Evolutionary conservation across 1,140 invertebrate species (phyloP), one percentile per base, ranked within the genome.

Genomic region (Euwallacea fornicatus): DNA sequence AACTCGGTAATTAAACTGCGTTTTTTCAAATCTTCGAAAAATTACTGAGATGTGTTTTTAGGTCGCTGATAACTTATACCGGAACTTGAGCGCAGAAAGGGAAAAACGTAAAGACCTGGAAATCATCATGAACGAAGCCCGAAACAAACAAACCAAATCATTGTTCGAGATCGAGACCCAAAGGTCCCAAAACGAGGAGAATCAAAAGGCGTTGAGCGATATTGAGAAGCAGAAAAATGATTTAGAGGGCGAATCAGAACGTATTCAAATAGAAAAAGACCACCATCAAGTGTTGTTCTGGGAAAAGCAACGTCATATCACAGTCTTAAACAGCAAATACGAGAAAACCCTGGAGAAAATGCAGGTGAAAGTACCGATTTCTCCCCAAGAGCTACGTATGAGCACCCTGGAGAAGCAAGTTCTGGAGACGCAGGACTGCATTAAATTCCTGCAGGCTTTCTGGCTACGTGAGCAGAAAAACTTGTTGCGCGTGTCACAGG

Each of bases 381-480:
- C 82, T 65, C 83, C 86, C 0, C 77, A 82, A 7, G 85, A 89
- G 73, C 62, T 85, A 6, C 88, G 87, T 78, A 86, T 89, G 73
- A 75, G 56, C 10, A 81, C 85, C 68, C 74, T 91, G 58, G 89
- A 91, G 80, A 86, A 85, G 74, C 84, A 81, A 73, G 89, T 91
- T 68, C 84, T 85, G 33, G 80, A 85, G 7, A 76, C 84, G 1
- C 84, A 88, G 58, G 82, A 83, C 61, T 85, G 86, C 76, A 88
- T 87, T 41, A 84, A 88, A 73, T 81, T 84, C 55, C 81, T 88
- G 68, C 89, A 93, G 78, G 85, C 87, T 69, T 86, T 88, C 78
- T 93, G 92, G 92, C 79, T 93, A 58, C 85, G 90, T 53, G 84
- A 90, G 72, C 90, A 93, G 80, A 86, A 86, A 13, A 86, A 89